Conservation (phyloP, 2,113 vertebrate species). For the Aythya baeri region DNA sequence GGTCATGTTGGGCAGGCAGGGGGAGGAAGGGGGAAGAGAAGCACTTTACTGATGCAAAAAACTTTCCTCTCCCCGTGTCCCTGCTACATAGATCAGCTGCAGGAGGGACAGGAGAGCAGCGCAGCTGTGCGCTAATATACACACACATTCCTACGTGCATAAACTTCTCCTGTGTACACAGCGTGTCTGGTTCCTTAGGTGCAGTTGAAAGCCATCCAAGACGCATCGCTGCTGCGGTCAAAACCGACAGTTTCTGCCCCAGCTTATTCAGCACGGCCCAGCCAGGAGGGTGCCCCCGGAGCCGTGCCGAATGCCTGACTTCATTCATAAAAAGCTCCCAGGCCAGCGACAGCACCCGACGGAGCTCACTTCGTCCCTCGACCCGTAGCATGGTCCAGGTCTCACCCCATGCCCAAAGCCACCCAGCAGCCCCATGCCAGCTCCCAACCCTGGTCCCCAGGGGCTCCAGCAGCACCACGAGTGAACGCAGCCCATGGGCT, state of each 20-base stretch:
- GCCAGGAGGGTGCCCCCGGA: background rate
- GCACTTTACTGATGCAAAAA: background rate
- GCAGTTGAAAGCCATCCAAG: background rate
- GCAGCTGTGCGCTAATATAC: background rate
- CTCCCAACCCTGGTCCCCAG: rapidly evolving
- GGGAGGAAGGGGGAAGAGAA: background rate
- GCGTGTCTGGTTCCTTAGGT: background rate
- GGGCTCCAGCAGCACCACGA: background rate
- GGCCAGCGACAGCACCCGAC: background rate
- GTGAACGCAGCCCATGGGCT: background rate
- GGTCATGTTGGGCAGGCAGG: background rate
- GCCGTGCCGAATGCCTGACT: rapidly evolving
- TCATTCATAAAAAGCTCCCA: background rate
- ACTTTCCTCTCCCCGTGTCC: background rate
- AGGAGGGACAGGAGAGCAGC: background rate
- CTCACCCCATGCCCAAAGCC: background rate
- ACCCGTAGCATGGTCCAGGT: background rate
- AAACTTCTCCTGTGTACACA: background rate
- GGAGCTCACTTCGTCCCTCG: background rate
- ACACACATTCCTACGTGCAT: background rate
- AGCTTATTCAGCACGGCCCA: background rate
- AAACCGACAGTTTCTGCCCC: background rate
- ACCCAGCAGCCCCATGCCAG: background rate
- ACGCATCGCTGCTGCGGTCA: background rate
- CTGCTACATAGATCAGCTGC: background rate